Conservation (phyloP, 1,140 invertebrate genomes). For the Myzus persicae region DNA sequence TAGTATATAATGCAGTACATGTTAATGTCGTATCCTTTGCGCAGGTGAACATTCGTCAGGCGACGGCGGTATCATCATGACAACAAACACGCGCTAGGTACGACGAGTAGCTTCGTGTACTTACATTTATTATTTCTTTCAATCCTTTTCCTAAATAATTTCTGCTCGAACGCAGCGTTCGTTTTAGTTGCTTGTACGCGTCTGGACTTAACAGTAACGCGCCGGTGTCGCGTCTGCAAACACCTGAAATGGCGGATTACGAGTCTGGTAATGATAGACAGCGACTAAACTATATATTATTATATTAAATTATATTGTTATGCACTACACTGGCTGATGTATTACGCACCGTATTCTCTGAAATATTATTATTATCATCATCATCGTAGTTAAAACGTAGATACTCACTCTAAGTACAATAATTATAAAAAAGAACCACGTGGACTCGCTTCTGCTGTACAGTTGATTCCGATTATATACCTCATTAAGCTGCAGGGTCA, state of each 20-base stretch:
- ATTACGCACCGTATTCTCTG: background rate
- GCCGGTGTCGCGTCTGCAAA: background rate
- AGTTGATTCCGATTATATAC: background rate
- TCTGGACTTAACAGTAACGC: background rate
- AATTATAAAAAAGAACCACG: background rate
- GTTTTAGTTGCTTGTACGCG: slow-evolving; percentile 3
- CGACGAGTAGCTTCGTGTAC: background rate
- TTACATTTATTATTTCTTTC: background rate
- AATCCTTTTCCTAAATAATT: background rate
- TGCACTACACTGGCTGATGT: background rate
- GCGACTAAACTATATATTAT: background rate
- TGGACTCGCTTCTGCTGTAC: background rate
- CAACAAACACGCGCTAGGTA: slow-evolving; percentile 31
- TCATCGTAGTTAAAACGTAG: background rate
- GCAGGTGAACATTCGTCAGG: background rate
- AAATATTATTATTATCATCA: background rate
- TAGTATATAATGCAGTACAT: no score
- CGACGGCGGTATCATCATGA: slow-evolving; percentile 38
- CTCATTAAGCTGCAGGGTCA: no score
- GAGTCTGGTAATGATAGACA: slow-evolving; percentile 29
- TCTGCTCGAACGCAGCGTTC: background rate
- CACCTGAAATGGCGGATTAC: slow-evolving; percentile 34
- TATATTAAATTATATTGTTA: background rate
- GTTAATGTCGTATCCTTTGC: background rate
- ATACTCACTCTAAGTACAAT: background rate